Evolutionary conservation across 53 echinoderm and acorn worm species (phyloP).

Genomic region (Luidia sarsii): DNA sequence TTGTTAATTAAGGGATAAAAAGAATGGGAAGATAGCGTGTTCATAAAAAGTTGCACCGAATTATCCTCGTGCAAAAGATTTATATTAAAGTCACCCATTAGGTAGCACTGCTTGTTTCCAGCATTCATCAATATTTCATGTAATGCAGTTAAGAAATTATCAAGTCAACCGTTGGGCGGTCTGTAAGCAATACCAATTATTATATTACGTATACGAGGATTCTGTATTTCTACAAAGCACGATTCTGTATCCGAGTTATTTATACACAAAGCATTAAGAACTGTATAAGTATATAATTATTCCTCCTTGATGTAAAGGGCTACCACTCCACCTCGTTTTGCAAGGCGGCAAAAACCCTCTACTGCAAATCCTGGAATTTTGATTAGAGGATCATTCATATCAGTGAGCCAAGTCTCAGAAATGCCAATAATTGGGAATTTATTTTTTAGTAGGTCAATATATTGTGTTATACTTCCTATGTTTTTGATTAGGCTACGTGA

Average conservation of each 20-base stretch:
- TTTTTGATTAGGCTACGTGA: not conserved
- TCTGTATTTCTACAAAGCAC: not conserved
- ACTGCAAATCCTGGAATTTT: not conserved
- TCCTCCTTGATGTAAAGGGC: not conserved
- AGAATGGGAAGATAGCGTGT: not conserved
- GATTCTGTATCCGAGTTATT: constrained; percentile 2
- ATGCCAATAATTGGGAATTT: not conserved
- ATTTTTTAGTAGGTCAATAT: not conserved
- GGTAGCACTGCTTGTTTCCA: too few species aligned
- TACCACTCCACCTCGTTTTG: not conserved
- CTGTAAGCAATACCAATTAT: too few species aligned
- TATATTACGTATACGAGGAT: too few species aligned
- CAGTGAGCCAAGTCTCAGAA: not conserved
- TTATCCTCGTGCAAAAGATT: not conserved
- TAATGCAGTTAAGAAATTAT: too few species aligned
- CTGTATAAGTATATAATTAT: not conserved
- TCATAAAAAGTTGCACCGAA: not conserved
- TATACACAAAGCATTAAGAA: not conserved
- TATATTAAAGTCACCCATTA: constrained; percentile 16
- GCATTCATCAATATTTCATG: too few species aligned
- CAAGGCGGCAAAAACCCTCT: not conserved
- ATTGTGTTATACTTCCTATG: not conserved
- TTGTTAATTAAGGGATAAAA: not conserved
- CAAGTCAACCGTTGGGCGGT: too few species aligned
- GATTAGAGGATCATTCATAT: not conserved